Base-by-base conservation (phyloP, 2,888 invertebrate genomes). In the Sisyra terminalis region DNA sequence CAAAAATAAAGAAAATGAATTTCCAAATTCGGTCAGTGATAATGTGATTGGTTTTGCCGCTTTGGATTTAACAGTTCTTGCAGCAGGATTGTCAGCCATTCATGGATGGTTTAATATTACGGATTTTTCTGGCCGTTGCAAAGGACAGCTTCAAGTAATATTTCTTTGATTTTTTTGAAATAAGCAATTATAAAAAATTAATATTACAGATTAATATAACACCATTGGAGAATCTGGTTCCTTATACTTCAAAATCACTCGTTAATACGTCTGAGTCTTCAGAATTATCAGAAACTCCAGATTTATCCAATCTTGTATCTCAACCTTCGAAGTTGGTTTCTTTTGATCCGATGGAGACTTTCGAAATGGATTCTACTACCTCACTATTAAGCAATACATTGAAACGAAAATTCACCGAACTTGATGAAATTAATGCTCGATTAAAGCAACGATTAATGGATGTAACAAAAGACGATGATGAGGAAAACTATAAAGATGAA, bases 101-200 rank as follows among this genome's bases (percentile, higher is more conserved):
- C 67, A 66, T 39, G 75, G 73, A n/a, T 74, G 73, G 70, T 75
- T 71, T 51, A 72, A 74, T 53, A 71, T 77, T 38, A 63, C 72
- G n/a, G 74, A 75, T 50, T 71, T 73, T 48, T 55, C 60, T 3
- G 66, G 66, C 5, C 64, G 66, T 42, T 68, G 70, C 38, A 71
- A 71, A 46, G 77, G 76, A 2, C 74, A 75, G 53, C 65, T 77
- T 36, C 70, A 75, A 56, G 68, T 75, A 51, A n/a, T n/a, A n/a
- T n/a, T n/a, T n/a, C n/a, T n/a, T n/a, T n/a, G n/a, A n/a, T n/a
- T n/a, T n/a, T n/a, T n/a, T n/a, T n/a, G n/a, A n/a, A n/a, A n/a
- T n/a, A n/a, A n/a, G n/a, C n/a, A n/a, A n/a, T n/a, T n/a, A n/a
- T n/a, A n/a, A n/a, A n/a, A n/a, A n/a, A n/a, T n/a, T n/a, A 24